Percentiles rank a stretch among this genome's conserved stretches.
These are phyloP conservation scores for Polyploca ridens DNA, from an alignment of 2,888 invertebrate species.

Conservation along the genomic window DNA sequence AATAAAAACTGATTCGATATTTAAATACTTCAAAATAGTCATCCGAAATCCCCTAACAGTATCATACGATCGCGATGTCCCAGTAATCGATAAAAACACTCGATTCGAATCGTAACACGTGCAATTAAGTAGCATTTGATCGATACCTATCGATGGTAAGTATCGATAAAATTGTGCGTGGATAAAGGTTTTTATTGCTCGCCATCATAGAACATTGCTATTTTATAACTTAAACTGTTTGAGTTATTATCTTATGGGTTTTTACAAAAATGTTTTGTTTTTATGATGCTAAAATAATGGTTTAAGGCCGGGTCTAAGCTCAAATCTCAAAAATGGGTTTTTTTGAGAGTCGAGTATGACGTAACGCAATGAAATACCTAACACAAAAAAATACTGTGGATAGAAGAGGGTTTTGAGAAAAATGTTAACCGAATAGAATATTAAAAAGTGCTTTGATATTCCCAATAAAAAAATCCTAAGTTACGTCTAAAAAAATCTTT, in stretches of 20 bases:
- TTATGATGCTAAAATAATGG: neutral
- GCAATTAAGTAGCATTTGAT: conserved; percentile 68
- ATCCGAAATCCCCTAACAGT: conserved; percentile 27
- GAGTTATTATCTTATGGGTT: conserved; percentile 13
- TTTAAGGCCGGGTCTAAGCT: too few relatives aligned
- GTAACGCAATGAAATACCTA: too few relatives aligned
- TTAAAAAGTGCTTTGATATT: too few relatives aligned
- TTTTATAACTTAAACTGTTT: conserved; percentile 33
- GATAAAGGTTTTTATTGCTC: conserved; percentile 55
- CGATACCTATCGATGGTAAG: conserved; percentile 45
- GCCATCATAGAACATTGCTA: conserved; percentile 48
- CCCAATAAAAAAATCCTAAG: too few relatives aligned
- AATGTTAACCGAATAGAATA: too few relatives aligned
- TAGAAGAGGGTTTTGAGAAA: too few relatives aligned
- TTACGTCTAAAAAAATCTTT: too few relatives aligned
- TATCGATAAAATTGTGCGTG: conserved; percentile 59
- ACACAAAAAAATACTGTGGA: too few relatives aligned
- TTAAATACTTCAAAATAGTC: conserved; percentile 28
- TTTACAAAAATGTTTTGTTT: neutral
- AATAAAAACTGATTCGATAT: conserved; percentile 10
- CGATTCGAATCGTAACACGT: conserved; percentile 48
- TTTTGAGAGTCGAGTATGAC: too few relatives aligned
- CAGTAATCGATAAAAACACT: conserved; percentile 44
- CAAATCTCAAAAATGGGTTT: too few relatives aligned
- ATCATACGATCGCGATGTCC: conserved; percentile 38